Evolutionary conservation across 2,113 vertebrate species (phyloP).

Genomic region (Geococcyx californianus): DNA sequence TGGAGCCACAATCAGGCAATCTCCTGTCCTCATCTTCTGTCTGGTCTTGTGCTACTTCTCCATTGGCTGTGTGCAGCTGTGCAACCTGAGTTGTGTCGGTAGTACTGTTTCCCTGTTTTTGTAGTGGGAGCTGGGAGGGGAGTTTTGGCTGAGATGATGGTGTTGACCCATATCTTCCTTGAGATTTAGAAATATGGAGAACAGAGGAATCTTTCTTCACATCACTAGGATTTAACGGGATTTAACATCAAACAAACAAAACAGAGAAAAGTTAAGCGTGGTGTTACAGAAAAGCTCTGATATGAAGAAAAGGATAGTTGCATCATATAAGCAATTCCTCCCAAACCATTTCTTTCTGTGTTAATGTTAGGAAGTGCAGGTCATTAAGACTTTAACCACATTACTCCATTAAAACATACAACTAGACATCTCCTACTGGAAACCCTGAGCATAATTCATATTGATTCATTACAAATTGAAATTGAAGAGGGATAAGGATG

Average conservation of each 20-base stretch:
- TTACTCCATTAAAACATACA: not conserved
- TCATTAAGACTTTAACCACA: not conserved
- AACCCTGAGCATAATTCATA: not conserved
- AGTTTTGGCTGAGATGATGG: conserved; percentile 68
- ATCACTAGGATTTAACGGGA: conserved; percentile 57
- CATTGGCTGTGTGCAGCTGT: conserved; percentile 69
- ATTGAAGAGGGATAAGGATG: no score
- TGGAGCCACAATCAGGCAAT: not conserved
- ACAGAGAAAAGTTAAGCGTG: not conserved
- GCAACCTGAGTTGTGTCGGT: conserved; percentile 52
- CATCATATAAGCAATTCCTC: not conserved
- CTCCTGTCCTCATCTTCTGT: conserved; percentile 3
- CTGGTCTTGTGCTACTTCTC: conserved; percentile 31
- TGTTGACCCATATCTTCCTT: conserved; percentile 64
- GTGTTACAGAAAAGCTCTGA: not conserved
- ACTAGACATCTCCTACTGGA: not conserved
- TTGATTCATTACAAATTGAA: not conserved
- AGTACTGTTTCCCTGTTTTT: conserved; percentile 54
- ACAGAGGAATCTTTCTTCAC: conserved; percentile 72
- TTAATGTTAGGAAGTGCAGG: not conserved
- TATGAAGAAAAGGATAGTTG: not conserved
- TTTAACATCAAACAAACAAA: conserved; percentile 33
- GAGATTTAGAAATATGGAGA: conserved; percentile 58
- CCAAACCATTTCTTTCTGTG: not conserved
- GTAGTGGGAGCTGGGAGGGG: conserved; percentile 43